phyloP scores from a whole-genome alignment of 1,140 invertebrate species.

The Drosophila simulans region DNA sequence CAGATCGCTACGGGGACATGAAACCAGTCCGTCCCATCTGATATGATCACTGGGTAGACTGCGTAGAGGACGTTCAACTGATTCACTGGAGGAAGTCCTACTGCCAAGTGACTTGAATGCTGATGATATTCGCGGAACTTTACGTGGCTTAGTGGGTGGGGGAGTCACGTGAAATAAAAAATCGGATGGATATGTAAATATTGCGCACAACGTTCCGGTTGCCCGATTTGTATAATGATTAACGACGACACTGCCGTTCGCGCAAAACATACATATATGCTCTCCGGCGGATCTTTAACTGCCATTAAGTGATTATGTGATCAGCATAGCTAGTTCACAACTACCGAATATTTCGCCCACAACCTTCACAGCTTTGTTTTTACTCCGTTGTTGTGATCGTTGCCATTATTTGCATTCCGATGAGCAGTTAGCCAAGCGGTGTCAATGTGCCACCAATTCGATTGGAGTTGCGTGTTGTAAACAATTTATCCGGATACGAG shows the following conservation, averaged over 20 bases:
- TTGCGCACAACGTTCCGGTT: conserved; percentile 70
- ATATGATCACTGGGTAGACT: too few species aligned
- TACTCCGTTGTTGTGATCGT: conserved; percentile 49
- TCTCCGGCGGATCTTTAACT: conserved; percentile 20
- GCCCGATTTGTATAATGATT: conserved; percentile 69
- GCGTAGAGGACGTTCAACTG: conserved; percentile 49
- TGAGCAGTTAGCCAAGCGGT: conserved; percentile 45
- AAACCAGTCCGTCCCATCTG: background rate
- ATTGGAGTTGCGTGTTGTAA: conserved; percentile 64
- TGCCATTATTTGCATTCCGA: conserved; percentile 38
- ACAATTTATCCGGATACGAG: conserved; percentile 43
- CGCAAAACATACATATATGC: background rate
- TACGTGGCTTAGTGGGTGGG: conserved; percentile 18
- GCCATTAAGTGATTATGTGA: conserved; percentile 47
- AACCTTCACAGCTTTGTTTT: conserved; percentile 71
- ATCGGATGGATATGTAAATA: conserved; percentile 74
- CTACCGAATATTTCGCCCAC: conserved; percentile 35
- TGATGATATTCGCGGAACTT: conserved; percentile 23
- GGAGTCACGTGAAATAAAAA: conserved; percentile 41
- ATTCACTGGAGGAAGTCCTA: conserved; percentile 20
- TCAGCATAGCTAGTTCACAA: conserved; percentile 26
- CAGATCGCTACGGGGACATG: conserved; percentile 24
- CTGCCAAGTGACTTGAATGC: conserved; percentile 36
- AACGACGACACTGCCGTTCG: conserved; percentile 13
- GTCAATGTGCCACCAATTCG: conserved; percentile 63